phyloP scores from a whole-genome alignment of 2,888 invertebrate species.

The Dastarcus helophoroides region DNA sequence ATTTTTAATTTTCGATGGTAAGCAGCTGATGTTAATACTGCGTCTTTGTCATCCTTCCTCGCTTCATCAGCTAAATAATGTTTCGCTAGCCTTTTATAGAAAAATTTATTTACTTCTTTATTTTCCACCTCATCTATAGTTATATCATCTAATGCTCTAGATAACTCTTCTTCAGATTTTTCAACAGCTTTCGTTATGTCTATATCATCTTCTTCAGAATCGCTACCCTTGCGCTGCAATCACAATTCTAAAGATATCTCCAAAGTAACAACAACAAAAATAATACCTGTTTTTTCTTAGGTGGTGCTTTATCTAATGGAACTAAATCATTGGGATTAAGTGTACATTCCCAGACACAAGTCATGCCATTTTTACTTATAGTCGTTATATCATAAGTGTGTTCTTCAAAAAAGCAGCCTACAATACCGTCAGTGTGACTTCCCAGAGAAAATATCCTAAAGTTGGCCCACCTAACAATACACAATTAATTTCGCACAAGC shows the following conservation, averaged over 20 bases:
- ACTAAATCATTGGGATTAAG: conserved; percentile 59
- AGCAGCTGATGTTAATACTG: conserved; percentile 64
- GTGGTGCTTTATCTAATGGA: conserved; percentile 37
- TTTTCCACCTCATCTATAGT: conserved; percentile 31
- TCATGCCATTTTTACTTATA: conserved; percentile 71
- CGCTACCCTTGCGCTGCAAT: conserved; percentile 27
- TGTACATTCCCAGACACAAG: conserved; percentile 79
- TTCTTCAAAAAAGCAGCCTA: conserved; percentile 80
- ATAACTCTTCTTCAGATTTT: conserved; percentile 37
- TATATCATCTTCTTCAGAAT: conserved; percentile 59
- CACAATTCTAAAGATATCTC: neutral
- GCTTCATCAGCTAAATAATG: conserved; percentile 66
- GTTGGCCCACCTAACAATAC: conserved; percentile 43
- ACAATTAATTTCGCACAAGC: neutral
- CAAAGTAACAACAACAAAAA: neutral
- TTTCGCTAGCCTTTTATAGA: conserved; percentile 57
- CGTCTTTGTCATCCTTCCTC: conserved; percentile 48
- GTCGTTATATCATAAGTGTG: conserved; percentile 76
- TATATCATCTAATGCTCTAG: conserved; percentile 33
- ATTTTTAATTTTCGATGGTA: conserved; percentile 73
- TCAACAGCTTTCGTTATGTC: conserved; percentile 47
- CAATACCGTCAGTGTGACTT: conserved; percentile 75
- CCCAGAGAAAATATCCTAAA: conserved; percentile 66
- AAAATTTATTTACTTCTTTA: conserved; percentile 41
- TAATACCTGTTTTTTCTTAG: conserved; percentile 34